phyloP scores from a whole-genome alignment of 1,140 invertebrate species.

The Lordiphosa mommai region DNA sequence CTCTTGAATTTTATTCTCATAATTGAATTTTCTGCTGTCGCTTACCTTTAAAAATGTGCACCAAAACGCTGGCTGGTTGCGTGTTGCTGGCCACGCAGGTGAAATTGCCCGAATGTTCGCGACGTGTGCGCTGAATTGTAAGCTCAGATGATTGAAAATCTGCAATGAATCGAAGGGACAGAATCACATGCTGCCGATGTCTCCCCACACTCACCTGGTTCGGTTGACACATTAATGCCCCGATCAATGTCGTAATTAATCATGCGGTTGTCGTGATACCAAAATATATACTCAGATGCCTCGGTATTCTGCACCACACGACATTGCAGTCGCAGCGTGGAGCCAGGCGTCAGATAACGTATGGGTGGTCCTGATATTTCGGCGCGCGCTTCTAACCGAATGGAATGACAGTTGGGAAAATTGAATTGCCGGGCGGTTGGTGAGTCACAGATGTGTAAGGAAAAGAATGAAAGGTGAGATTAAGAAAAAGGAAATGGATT shows the following conservation, averaged over 20 bases:
- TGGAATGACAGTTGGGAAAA: conserved; percentile 47
- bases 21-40: conserved; percentile 5
- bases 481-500: background rate
- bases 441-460: background rate
- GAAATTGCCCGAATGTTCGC: conserved; percentile 91
- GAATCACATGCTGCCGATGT: too few relatives aligned
- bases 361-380: conserved; percentile 91
- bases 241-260: conserved; percentile 92
- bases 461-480: background rate
- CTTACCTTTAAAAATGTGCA: conserved; percentile 92
- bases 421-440: conserved; percentile 9
- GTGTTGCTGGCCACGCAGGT: conserved; percentile 93
- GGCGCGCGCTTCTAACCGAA: conserved; percentile 87
- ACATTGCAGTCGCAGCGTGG: conserved; percentile 89
- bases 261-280: conserved; percentile 94
- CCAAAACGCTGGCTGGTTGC: conserved; percentile 89
- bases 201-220: conserved; percentile 76
- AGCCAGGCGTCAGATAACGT: conserved; percentile 92
- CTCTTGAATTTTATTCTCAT: background rate
- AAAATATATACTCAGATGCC: conserved; percentile 91
- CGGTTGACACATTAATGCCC: conserved; percentile 89
- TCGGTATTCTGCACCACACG: conserved; percentile 90
- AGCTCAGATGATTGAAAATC: conserved; percentile 84
- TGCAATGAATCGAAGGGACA: conserved; percentile 47
- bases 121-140: conserved; percentile 84